A percentile compares a stretch with the other conserved stretches of the same genome.
These are phyloP conservation scores for Clupea harengus DNA, from an alignment of 2,113 vertebrate genomes.

Conservation along the genomic window DNA sequence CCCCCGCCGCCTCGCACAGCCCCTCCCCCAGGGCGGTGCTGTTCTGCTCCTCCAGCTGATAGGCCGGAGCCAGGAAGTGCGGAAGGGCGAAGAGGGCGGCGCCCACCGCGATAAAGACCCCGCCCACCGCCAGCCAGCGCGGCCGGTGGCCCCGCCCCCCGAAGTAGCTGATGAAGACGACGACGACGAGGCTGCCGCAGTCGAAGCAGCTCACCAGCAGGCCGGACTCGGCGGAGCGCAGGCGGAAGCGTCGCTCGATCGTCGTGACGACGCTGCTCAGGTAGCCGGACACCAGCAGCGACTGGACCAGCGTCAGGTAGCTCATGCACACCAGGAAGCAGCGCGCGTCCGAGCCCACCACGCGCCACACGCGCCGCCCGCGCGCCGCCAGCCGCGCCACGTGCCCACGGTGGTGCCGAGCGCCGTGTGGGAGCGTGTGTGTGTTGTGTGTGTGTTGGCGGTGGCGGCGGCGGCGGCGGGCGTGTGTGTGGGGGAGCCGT, in stretches of 20 bases:
- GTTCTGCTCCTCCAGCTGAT: constrained; percentile 92
- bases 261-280: constrained; percentile 99
- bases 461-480: constrained; percentile 47
- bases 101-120: constrained; percentile 86
- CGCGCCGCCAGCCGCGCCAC: constrained; percentile 17
- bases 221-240: constrained; percentile 93
- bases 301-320: constrained; percentile 90
- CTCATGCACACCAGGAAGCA: constrained; percentile 80
- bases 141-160: constrained; percentile 90
- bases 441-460: not conserved
- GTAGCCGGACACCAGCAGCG: constrained; percentile 98
- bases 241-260: constrained; percentile 94
- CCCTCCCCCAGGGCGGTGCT: constrained; percentile 81
- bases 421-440: not conserved
- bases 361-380: constrained; percentile 52
- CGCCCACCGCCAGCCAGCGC: constrained; percentile 91
- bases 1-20: constrained; percentile 80
- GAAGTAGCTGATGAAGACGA: constrained; percentile 98
- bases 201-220: constrained; percentile 98
- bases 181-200: constrained; percentile 93
- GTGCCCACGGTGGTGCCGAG: constrained; percentile 34
- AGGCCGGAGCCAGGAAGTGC: constrained; percentile 94
- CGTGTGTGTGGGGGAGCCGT: constrained; percentile 60
- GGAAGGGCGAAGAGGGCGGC: constrained; percentile 92
- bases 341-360: constrained; percentile 85